Evolutionary conservation across 2,797 vertebrate species (phyloP).

Genomic region (Arnoldichthys spilopterus): DNA sequence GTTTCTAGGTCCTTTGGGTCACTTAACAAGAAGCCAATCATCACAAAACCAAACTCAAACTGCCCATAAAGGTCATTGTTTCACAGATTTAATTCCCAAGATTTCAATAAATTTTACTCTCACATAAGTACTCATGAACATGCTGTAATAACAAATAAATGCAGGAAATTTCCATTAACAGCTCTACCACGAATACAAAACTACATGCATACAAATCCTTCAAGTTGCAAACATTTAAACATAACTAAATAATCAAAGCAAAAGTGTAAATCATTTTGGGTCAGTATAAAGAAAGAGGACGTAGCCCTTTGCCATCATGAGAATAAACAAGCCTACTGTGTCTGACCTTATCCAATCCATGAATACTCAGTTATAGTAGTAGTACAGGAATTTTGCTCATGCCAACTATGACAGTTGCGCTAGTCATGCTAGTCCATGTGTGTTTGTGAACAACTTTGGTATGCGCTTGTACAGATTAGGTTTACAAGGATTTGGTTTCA

Average conservation of each 20-base stretch:
- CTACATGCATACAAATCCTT: background rate
- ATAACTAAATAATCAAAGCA: too few relatives aligned
- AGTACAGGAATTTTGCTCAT: background rate
- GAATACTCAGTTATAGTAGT: background rate
- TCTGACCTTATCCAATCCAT: background rate
- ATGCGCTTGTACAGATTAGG: background rate
- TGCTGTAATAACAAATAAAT: background rate
- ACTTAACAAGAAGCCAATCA: background rate
- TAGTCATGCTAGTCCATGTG: background rate
- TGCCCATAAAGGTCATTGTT: background rate
- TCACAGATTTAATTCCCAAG: too few relatives aligned
- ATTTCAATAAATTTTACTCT: background rate
- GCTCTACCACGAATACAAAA: background rate
- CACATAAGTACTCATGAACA: background rate
- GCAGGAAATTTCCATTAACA: background rate
- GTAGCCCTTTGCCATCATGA: background rate
- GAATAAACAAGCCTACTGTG: background rate
- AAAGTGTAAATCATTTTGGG: background rate
- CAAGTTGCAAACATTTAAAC: background rate
- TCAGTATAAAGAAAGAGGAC: too few relatives aligned
- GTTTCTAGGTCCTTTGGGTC: background rate
- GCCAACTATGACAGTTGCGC: background rate
- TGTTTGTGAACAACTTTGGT: background rate
- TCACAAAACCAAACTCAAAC: background rate
- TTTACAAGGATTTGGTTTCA: background rate